A percentile compares a stretch with the other conserved stretches of the same genome.
These are phyloP conservation scores for Microctonus hyperodae DNA, from an alignment of 2,888 invertebrate genomes.

Conservation along the genomic window DNA sequence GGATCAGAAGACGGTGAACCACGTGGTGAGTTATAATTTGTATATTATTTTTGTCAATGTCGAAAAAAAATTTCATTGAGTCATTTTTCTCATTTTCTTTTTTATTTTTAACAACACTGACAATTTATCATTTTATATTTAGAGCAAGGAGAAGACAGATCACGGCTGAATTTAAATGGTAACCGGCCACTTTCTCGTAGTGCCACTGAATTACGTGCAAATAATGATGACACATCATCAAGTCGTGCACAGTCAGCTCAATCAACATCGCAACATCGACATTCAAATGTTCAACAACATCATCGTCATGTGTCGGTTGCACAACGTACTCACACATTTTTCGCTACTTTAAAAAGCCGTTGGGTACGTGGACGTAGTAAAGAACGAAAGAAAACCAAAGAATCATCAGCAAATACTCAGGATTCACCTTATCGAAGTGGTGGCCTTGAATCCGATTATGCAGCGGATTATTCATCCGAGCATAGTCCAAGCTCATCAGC, in stretches of 20 bases:
- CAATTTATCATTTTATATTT: background rate
- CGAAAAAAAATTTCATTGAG: background rate
- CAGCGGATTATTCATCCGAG: conserved; percentile 83
- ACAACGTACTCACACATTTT: conserved; percentile 84
- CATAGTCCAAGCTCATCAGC: conserved; percentile 73
- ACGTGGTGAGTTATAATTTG: conserved; percentile 46
- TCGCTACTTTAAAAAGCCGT: conserved; percentile 81
- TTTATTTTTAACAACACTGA: background rate
- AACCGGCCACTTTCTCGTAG: conserved; percentile 81
- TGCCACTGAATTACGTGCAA: conserved; percentile 73
- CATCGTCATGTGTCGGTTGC: conserved; percentile 75
- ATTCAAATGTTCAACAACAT: conserved; percentile 53
- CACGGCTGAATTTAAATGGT: conserved; percentile 57
- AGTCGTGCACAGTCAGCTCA: conserved; percentile 54
- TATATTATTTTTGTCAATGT: background rate
- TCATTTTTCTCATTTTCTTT: conserved; percentile 2
- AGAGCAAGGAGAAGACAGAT: conserved; percentile 51
- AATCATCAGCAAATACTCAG: conserved; percentile 61
- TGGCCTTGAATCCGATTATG: conserved; percentile 69
- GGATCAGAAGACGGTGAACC: conserved; percentile 57
- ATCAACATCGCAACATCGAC: conserved; percentile 37
- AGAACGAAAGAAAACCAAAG: conserved; percentile 72
- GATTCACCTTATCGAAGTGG: conserved; percentile 61
- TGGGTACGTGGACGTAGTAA: conserved; percentile 79
- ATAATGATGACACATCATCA: conserved; percentile 68